phyloP scores from a whole-genome alignment of 2,888 invertebrate genomes.

The Cosmopolites sordidus region DNA sequence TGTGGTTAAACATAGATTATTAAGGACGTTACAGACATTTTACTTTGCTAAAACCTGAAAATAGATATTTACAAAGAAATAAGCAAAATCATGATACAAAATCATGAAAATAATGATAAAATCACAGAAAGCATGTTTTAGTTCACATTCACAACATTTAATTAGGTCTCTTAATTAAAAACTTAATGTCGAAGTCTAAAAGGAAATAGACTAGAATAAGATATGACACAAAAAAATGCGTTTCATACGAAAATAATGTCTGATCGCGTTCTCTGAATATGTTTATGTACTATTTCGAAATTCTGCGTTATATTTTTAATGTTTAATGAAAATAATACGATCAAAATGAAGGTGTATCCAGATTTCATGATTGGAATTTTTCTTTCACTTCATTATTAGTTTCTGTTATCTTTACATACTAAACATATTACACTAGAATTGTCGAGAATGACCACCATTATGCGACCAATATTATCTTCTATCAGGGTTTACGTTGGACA shows the following conservation, averaged over 20 bases:
- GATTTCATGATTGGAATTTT: not conserved
- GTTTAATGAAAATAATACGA: too few relatives aligned
- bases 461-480: slow-evolving; percentile 17
- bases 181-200: slow-evolving; percentile 5
- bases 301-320: too few relatives aligned
- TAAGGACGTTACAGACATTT: too few relatives aligned
- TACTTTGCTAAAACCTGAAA: too few relatives aligned
- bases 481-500: slow-evolving; percentile 65
- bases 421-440: slow-evolving; percentile 11
- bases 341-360: too few relatives aligned
- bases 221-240: slow-evolving; percentile 18
- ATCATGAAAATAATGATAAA: not conserved
- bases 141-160: slow-evolving; percentile 2
- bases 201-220: slow-evolving; percentile 22
- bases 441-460: slow-evolving; percentile 19
- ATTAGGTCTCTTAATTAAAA: slow-evolving; percentile 6
- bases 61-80: too few relatives aligned
- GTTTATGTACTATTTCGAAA: too few relatives aligned
- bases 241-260: not conserved
- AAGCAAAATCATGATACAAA: too few relatives aligned
- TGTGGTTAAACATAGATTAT: too few relatives aligned
- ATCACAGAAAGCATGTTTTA: slow-evolving; percentile 5
- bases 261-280: too few relatives aligned
- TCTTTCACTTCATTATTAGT: not conserved
- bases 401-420: not conserved